Conservation (phyloP, 2,797 vertebrate genomes). For the Sternarchorhynchus goeldii region DNA sequence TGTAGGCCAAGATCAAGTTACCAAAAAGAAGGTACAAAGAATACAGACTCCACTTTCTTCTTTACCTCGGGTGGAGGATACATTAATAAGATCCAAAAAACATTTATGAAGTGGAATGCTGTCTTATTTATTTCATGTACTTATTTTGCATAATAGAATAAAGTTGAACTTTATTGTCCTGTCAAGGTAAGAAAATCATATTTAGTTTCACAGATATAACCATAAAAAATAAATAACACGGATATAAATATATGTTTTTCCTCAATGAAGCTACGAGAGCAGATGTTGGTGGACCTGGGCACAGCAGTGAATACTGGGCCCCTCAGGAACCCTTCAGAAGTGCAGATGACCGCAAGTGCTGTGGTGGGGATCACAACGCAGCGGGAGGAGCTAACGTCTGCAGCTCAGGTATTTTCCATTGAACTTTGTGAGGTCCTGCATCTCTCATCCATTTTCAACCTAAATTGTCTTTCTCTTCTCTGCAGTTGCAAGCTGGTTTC, state of each 20-base stretch:
- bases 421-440: not conserved
- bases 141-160: too few species aligned
- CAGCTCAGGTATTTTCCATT: conserved; percentile 78
- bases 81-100: too few species aligned
- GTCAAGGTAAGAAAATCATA: too few species aligned
- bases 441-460: not conserved
- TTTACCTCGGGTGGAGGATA: too few species aligned
- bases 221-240: conserved; percentile 14
- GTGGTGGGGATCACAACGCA: conserved; percentile 81
- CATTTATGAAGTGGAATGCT: too few species aligned
- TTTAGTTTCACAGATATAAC: too few species aligned
- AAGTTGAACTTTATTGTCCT: too few species aligned
- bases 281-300: conserved; percentile 82
- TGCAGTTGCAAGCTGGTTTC: conserved; percentile 80
- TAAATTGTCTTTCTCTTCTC: conserved; percentile 34
- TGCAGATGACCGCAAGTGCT: conserved; percentile 80
- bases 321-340: conserved; percentile 75
- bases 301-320: conserved; percentile 66
- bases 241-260: conserved; percentile 5
- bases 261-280: conserved; percentile 81
- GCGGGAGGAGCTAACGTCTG: conserved; percentile 80
- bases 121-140: too few species aligned
- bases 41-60: too few species aligned
- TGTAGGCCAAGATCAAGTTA: conserved; percentile 61
- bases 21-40: conserved; percentile 66